A percentile compares a stretch with the other conserved stretches of the same genome.
Evolutionary conservation across 2,113 vertebrate genomes (phyloP).

Genomic region (Mixornis gularis): DNA sequence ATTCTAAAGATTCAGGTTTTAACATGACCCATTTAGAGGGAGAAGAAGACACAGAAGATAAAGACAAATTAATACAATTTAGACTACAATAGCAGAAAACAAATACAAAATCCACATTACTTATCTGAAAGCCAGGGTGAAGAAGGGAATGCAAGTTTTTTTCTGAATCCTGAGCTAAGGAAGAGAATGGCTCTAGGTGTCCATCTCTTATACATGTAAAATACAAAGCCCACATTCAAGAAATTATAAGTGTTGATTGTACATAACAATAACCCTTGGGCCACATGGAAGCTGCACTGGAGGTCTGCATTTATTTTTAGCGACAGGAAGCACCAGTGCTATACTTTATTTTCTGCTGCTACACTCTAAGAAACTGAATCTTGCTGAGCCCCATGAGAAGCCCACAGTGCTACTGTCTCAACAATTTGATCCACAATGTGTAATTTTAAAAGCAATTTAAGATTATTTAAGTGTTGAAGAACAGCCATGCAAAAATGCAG

Average conservation of each 20-base stretch:
- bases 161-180: neutral
- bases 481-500: neutral
- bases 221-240: neutral
- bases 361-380: neutral
- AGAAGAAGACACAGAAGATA: neutral
- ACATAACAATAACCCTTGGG: neutral
- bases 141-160: neutral
- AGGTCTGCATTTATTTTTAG: neutral
- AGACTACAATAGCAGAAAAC: neutral
- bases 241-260: neutral
- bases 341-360: neutral
- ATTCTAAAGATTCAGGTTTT: neutral
- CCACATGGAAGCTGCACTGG: neutral
- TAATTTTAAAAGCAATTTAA: neutral
- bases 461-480: neutral
- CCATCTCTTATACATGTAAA: neutral
- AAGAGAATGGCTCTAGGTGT: neutral
- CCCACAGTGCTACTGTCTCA: accelerated
- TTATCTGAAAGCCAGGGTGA: neutral
- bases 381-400: neutral
- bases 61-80: neutral
- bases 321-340: neutral
- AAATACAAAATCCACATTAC: neutral
- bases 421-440: neutral
- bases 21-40: neutral